Evolutionary conservation across 2,797 vertebrate genomes (phyloP).

Genomic region (Gouania willdenowi): DNA sequence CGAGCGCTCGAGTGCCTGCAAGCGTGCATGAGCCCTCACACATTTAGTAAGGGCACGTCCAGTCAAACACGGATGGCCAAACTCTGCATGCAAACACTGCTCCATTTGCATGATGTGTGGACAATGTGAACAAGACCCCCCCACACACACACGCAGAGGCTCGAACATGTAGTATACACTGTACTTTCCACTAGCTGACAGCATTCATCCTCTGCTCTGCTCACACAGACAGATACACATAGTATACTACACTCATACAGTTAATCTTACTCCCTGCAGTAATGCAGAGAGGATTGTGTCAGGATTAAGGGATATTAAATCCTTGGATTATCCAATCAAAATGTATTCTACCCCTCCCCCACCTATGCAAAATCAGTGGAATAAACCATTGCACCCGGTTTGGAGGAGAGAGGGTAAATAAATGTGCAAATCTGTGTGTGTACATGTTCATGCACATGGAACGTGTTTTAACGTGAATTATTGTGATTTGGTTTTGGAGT

Average conservation of each 20-base stretch:
- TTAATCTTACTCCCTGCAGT: slow-evolving; percentile 74
- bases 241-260: slow-evolving; percentile 64
- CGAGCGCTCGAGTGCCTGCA: slow-evolving; percentile 22
- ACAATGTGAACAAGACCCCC: slow-evolving; percentile 25
- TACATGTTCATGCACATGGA: slow-evolving; percentile 18
- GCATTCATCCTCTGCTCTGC: slow-evolving; percentile 22
- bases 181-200: slow-evolving; percentile 8
- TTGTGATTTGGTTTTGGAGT: slow-evolving; percentile 19
- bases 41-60: slow-evolving; percentile 18
- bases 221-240: slow-evolving; percentile 52
- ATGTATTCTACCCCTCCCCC: slow-evolving; percentile 70
- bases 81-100: slow-evolving; percentile 42
- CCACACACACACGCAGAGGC: slow-evolving; percentile 1
- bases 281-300: slow-evolving; percentile 76
- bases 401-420: slow-evolving; percentile 21
- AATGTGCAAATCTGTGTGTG: slow-evolving; percentile 27
- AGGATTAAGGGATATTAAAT: slow-evolving; percentile 83
- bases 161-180: not conserved
- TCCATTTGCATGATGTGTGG: slow-evolving; percentile 41
- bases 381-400: slow-evolving; percentile 56
- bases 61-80: slow-evolving; percentile 25
- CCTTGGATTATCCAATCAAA: slow-evolving; percentile 85
- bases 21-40: slow-evolving; percentile 12
- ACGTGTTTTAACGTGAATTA: slow-evolving; percentile 26
- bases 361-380: slow-evolving; percentile 59